Evolutionary conservation across 2,888 invertebrate genomes (phyloP).

Genomic region (Halocaridina rubra): DNA sequence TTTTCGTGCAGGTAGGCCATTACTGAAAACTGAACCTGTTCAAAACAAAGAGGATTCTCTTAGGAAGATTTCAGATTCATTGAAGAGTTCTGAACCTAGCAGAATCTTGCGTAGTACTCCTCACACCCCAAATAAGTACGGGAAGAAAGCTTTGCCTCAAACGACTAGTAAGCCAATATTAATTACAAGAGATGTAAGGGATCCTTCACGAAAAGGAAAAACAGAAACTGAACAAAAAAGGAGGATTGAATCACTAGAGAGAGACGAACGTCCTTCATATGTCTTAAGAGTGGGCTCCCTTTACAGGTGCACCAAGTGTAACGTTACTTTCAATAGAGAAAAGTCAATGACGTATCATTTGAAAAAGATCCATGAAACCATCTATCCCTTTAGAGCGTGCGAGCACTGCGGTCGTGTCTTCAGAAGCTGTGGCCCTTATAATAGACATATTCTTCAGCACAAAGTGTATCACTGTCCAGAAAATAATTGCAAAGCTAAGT

Average conservation of each 20-base stretch:
- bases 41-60: not conserved
- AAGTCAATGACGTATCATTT: slow-evolving; percentile 60
- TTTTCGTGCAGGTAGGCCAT: not conserved
- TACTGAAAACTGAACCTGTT: not conserved
- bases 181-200: not conserved
- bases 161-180: not conserved
- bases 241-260: not conserved
- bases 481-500: slow-evolving; percentile 57
- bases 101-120: slow-evolving; percentile 29
- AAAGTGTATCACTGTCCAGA: slow-evolving; percentile 55
- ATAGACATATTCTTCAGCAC: slow-evolving; percentile 49
- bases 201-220: slow-evolving; percentile 11
- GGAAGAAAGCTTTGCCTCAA: not conserved
- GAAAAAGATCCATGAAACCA: slow-evolving; percentile 62
- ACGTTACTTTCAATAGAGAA: slow-evolving; percentile 57
- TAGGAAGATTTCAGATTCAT: not conserved
- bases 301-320: slow-evolving; percentile 56
- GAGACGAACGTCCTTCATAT: slow-evolving; percentile 43
- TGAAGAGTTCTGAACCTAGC: no score
- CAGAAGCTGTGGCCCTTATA: slow-evolving; percentile 59
- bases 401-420: slow-evolving; percentile 57
- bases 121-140: not conserved
- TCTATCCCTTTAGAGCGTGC: slow-evolving; percentile 61
- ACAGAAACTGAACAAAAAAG: not conserved
- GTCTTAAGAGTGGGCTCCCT: slow-evolving; percentile 43